Percentiles rank a stretch among this genome's conserved stretches.
phyloP scores from a whole-genome alignment of 2,113 vertebrate genomes.

The Apodemus sylvaticus region DNA sequence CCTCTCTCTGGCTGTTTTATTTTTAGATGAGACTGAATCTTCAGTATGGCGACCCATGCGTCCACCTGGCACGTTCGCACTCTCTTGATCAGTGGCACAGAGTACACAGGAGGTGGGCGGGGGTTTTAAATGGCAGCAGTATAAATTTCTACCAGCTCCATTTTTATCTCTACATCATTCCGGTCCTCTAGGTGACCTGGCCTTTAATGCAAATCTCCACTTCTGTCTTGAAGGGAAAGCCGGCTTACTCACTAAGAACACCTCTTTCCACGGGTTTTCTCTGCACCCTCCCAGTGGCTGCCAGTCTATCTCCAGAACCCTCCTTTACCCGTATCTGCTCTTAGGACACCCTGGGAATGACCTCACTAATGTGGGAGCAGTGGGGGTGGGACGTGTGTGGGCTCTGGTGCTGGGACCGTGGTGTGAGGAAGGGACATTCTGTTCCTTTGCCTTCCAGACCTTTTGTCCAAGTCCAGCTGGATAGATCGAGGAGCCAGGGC shows the following conservation, averaged over 20 bases:
- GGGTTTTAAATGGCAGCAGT: neutral
- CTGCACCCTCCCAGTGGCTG: too few species aligned
- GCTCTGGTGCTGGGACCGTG: neutral
- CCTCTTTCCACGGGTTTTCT: neutral
- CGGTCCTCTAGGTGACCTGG: neutral
- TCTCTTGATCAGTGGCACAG: neutral
- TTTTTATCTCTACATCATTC: neutral
- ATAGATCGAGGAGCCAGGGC: accelerated
- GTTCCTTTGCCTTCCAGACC: neutral
- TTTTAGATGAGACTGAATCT: neutral
- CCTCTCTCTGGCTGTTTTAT: neutral
- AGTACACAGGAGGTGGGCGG: neutral
- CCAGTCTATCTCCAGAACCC: neutral
- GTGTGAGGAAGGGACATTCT: neutral
- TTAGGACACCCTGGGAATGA: neutral
- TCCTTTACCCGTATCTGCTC: neutral
- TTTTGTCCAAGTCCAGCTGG: neutral
- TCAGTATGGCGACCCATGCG: neutral
- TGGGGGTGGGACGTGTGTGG: accelerated
- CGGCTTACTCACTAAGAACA: neutral
- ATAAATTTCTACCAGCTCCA: neutral
- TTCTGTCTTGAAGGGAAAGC: neutral
- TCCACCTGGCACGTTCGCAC: accelerated
- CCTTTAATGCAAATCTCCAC: neutral
- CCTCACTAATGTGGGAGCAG: neutral